Percentiles rank a stretch among this genome's conserved stretches.
These are phyloP conservation scores for Neria commutata DNA, from an alignment of 2,888 invertebrate genomes.

Conservation along the genomic window DNA sequence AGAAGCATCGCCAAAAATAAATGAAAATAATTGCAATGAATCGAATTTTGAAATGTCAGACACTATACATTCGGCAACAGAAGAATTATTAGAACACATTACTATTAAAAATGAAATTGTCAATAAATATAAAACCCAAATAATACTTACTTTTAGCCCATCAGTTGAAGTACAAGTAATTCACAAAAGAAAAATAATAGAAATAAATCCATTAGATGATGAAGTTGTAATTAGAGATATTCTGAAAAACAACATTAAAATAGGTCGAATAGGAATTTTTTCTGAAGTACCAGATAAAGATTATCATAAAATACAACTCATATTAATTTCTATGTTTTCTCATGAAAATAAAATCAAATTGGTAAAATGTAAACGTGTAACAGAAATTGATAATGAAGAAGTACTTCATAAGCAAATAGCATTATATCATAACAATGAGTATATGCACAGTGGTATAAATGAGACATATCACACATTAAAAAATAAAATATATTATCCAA, in stretches of 20 bases:
- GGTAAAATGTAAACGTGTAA: constrained; percentile 32
- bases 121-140: constrained; percentile 23
- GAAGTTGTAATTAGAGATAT: constrained; percentile 21
- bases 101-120: constrained; percentile 20
- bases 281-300: constrained; percentile 25
- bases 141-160: too few relatives aligned
- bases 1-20: not conserved
- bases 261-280: constrained; percentile 31
- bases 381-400: too few relatives aligned
- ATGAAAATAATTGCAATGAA: constrained; percentile 8
- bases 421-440: constrained; percentile 29
- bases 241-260: constrained; percentile 29
- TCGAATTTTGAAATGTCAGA: not conserved
- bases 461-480: constrained; percentile 31
- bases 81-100: constrained; percentile 16
- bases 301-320: constrained; percentile 32
- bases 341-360: constrained; percentile 30
- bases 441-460: too few relatives aligned
- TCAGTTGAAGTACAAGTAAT: too few relatives aligned
- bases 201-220: constrained; percentile 27
- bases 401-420: constrained; percentile 32
- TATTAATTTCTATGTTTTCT: constrained; percentile 30
- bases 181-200: too few relatives aligned
- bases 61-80: constrained; percentile 10
- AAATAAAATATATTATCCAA: constrained; percentile 34